A percentile compares a stretch with the other conserved stretches of the same genome.
Conservation (phyloP, 1,140 invertebrate species). For the Meteorus sp. region DNA sequence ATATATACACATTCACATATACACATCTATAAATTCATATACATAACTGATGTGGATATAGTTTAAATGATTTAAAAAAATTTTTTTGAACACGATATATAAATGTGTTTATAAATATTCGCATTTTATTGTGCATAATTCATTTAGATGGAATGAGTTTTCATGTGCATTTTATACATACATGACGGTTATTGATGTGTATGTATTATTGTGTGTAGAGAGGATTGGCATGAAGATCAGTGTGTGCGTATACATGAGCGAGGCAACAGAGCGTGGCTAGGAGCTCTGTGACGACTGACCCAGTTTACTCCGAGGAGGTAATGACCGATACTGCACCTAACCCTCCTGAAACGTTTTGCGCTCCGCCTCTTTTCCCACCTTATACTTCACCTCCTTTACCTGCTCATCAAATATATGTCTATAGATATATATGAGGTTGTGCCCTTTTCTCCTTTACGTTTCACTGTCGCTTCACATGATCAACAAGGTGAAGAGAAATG, state of each 20-base stretch:
- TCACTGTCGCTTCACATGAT: constrained; percentile 23
- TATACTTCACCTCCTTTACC: no score
- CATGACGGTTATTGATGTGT: neutral
- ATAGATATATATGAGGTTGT: no score
- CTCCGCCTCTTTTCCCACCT: constrained; percentile 23
- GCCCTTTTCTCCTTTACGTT: constrained; percentile 20
- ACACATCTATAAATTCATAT: no score
- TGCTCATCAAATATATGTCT: no score
- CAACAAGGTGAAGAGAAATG: constrained; percentile 10
- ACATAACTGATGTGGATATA: no score
- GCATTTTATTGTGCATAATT: no score
- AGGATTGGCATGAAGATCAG: constrained; percentile 20
- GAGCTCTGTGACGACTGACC: constrained; percentile 59
- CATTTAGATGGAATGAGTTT: no score
- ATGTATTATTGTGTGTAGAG: constrained; percentile 3
- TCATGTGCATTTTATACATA: neutral
- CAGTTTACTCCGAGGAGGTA: constrained; percentile 58
- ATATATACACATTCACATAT: no score
- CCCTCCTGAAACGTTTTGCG: constrained; percentile 43
- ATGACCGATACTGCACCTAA: constrained; percentile 60
- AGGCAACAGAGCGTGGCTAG: constrained; percentile 45
- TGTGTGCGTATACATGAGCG: constrained; percentile 31
- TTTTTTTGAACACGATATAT: no score
- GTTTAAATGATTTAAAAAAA: no score
- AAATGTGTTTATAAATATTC: no score